Conservation (phyloP, 2,113 vertebrate species). For the Grammomys surdaster region DNA sequence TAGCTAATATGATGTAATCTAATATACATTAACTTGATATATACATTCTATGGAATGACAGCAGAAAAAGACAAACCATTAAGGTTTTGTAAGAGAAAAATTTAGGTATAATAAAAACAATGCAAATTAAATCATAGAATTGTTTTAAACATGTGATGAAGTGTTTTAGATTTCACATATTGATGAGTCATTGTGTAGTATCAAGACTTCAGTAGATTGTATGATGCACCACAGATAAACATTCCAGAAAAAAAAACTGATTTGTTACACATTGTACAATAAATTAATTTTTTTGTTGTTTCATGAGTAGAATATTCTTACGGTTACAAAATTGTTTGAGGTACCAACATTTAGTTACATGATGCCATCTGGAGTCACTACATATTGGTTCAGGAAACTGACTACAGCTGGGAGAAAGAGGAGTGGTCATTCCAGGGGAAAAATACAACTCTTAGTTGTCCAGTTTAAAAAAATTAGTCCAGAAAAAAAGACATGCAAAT, state of each 20-base stretch:
- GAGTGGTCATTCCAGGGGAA: background rate
- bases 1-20: too few relatives aligned
- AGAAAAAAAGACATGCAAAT: background rate
- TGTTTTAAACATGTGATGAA: background rate
- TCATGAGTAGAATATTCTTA: background rate
- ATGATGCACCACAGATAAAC: too few relatives aligned
- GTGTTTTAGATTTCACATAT: background rate
- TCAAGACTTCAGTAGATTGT: background rate
- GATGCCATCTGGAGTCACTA: background rate
- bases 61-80: background rate
- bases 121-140: background rate
- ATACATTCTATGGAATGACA: background rate
- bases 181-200: too few relatives aligned
- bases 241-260: background rate
- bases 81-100: background rate
- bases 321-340: background rate
- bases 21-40: background rate
- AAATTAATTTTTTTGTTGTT: background rate
- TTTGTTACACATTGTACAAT: too few relatives aligned
- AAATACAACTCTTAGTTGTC: background rate
- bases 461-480: background rate
- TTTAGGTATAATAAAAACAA: background rate
- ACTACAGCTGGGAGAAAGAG: background rate
- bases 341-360: background rate
- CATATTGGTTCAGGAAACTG: background rate